Percentiles rank a stretch among this genome's conserved stretches.
Evolutionary conservation across 2,113 vertebrate genomes (phyloP).

Genomic region (Calyptommatus sinebrachiatus): DNA sequence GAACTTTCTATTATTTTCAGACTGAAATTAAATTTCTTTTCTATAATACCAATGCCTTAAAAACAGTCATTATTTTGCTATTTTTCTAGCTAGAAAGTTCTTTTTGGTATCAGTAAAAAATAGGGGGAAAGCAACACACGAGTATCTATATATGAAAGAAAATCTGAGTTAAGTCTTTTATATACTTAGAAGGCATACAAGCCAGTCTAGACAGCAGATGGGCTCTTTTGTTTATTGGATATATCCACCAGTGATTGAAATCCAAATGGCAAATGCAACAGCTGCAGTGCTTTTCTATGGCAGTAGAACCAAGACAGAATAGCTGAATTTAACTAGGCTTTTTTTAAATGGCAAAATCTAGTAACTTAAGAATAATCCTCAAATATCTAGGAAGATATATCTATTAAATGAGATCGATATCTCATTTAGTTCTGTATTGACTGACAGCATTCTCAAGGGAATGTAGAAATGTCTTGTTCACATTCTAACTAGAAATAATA

Average conservation of each 20-base stretch:
- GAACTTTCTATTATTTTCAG: background rate
- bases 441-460: background rate
- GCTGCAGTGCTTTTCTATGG: background rate
- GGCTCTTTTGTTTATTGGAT: constrained; percentile 16
- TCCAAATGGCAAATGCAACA: constrained; percentile 22
- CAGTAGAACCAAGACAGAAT: background rate
- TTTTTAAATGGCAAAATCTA: background rate
- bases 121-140: too few species aligned
- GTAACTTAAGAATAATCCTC: background rate
- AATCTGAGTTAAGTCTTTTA: background rate
- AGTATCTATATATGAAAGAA: background rate
- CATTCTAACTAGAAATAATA: too few species aligned
- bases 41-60: background rate
- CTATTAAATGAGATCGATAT: too few species aligned
- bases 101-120: background rate
- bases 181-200: background rate
- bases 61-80: background rate
- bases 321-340: background rate
- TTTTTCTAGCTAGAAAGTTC: background rate
- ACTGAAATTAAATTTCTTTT: background rate
- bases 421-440: background rate
- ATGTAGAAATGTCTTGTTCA: background rate
- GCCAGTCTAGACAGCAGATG: constrained; percentile 26
- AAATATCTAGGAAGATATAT: background rate
- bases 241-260: background rate